Conservation (phyloP, 2,113 vertebrate species). For the Hemichromis elongatus region DNA sequence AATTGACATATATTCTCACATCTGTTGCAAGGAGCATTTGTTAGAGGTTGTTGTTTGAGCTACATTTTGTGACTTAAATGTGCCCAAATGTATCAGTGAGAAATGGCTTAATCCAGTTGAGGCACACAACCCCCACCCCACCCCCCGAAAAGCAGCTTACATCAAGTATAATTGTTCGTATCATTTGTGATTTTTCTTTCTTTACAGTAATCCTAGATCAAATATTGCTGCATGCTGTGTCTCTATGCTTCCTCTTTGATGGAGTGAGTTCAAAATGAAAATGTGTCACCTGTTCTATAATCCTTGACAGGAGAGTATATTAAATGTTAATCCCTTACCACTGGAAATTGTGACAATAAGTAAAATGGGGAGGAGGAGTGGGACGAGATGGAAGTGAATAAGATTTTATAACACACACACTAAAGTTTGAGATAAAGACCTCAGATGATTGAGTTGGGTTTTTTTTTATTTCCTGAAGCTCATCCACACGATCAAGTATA, state of each 20-base stretch:
- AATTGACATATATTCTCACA: neutral
- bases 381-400: neutral
- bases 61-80: neutral
- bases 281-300: conserved; percentile 60
- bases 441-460: conserved; percentile 4
- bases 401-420: neutral
- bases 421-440: conserved; percentile 1
- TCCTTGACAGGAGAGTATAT: conserved; percentile 51
- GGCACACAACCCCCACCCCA: neutral
- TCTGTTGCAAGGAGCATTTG: neutral
- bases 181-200: conserved; percentile 47
- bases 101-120: conserved; percentile 50
- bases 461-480: neutral
- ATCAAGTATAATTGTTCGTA: conserved; percentile 48
- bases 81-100: conserved; percentile 3
- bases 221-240: conserved; percentile 17
- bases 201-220: conserved; percentile 41
- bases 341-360: conserved; percentile 39
- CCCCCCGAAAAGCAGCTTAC: conserved; percentile 37
- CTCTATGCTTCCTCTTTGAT: conserved; percentile 7
- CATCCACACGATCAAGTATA: neutral
- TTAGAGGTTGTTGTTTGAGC: neutral
- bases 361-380: neutral
- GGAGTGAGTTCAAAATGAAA: conserved; percentile 42
- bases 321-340: conserved; percentile 61